A percentile compares a stretch with the other conserved stretches of the same genome.
Conservation (phyloP, 2,888 invertebrate genomes). For the Helicoverpa assulta region DNA sequence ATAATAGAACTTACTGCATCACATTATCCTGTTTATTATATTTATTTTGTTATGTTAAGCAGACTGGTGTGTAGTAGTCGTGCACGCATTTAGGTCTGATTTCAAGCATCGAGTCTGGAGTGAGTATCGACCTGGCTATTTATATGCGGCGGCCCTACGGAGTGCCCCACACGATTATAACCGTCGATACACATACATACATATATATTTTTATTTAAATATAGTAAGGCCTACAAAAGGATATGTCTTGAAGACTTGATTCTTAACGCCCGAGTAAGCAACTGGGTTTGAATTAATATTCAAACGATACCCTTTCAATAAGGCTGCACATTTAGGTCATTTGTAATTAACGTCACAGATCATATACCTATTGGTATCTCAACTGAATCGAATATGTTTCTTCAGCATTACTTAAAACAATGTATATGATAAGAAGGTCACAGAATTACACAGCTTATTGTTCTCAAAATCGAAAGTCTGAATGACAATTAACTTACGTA, state of each 20-base stretch:
- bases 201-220: slow-evolving; percentile 40
- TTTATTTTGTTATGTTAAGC: slow-evolving; percentile 28
- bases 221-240: slow-evolving; percentile 36
- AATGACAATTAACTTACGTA: too few relatives aligned
- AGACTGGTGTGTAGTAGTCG: slow-evolving; percentile 31
- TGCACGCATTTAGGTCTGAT: slow-evolving; percentile 48
- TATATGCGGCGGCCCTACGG: slow-evolving; percentile 66
- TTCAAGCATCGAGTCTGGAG: slow-evolving; percentile 55
- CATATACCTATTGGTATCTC: slow-evolving; percentile 9
- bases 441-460: too few relatives aligned
- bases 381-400: slow-evolving; percentile 5
- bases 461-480: too few relatives aligned
- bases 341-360: slow-evolving; percentile 16
- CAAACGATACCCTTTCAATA: slow-evolving; percentile 1
- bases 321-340: slow-evolving; percentile 19
- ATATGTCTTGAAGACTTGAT: slow-evolving; percentile 22
- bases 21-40: slow-evolving; percentile 10
- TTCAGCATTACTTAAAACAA: neutral
- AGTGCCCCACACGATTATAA: slow-evolving; percentile 54
- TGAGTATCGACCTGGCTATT: slow-evolving; percentile 76
- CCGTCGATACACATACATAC: slow-evolving; percentile 28
- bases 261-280: slow-evolving; percentile 11
- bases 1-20: slow-evolving; percentile 4
- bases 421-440: too few relatives aligned
- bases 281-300: slow-evolving; percentile 14